Conservation (phyloP, 2,797 vertebrate genomes). For the Sparidentex hasta region DNA sequence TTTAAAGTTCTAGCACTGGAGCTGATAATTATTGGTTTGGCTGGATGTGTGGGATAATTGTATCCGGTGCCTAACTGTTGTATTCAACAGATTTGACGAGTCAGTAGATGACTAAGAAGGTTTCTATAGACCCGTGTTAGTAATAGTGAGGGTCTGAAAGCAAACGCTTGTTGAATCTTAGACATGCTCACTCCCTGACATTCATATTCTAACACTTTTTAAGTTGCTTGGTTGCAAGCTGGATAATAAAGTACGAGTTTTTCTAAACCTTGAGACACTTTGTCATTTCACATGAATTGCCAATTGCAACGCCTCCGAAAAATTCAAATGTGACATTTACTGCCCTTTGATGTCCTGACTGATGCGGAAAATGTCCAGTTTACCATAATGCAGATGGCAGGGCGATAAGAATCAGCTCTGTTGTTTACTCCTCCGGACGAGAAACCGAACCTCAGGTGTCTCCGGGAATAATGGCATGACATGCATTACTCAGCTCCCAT, state of each 20-base stretch:
- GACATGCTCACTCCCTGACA: slow-evolving; percentile 60
- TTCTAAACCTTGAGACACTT: slow-evolving; percentile 62
- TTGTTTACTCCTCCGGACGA: slow-evolving; percentile 54
- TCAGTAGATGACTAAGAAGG: slow-evolving; percentile 39
- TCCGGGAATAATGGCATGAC: slow-evolving; percentile 77
- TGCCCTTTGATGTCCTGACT: slow-evolving; percentile 64
- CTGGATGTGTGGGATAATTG: slow-evolving; percentile 47
- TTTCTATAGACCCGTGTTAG: slow-evolving; percentile 64
- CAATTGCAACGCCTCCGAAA: slow-evolving; percentile 15
- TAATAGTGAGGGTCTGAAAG: slow-evolving; percentile 56
- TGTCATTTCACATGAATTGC: slow-evolving; percentile 67
- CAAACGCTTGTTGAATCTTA: slow-evolving; percentile 62
- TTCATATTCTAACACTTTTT: slow-evolving; percentile 75
- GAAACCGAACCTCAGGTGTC: slow-evolving; percentile 72
- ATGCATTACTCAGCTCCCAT: slow-evolving; percentile 75
- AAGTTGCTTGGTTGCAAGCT: slow-evolving; percentile 75
- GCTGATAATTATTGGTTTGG: slow-evolving; percentile 40
- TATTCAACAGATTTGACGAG: slow-evolving; percentile 59
- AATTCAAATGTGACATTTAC: slow-evolving; percentile 79
- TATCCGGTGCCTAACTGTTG: slow-evolving; percentile 67
- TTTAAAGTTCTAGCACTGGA: slow-evolving; percentile 59
- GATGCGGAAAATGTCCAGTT: slow-evolving; percentile 75
- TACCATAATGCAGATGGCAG: slow-evolving; percentile 70
- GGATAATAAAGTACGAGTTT: slow-evolving; percentile 77
- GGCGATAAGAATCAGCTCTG: slow-evolving; percentile 67